Conservation (phyloP, 2,797 vertebrate genomes). For the Eleutherodactylus coqui region DNA sequence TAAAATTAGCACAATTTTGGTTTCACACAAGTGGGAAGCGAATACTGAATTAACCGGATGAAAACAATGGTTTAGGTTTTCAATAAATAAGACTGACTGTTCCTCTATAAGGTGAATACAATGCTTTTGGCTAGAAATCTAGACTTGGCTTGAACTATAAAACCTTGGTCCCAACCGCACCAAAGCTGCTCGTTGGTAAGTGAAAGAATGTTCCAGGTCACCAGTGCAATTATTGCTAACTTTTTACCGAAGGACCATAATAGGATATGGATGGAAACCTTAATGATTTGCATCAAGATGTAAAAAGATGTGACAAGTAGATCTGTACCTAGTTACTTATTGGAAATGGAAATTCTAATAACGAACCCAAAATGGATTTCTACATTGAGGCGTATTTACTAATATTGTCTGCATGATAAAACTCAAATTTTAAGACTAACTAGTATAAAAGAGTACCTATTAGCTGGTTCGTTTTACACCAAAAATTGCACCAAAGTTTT, state of each 20-base stretch:
- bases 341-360: background rate
- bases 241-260: background rate
- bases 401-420: no score
- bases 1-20: background rate
- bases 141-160: constrained; percentile 65
- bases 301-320: background rate
- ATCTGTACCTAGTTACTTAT: background rate
- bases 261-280: background rate
- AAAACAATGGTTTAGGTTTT: constrained; percentile 50
- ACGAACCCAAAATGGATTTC: no score
- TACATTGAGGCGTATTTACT: no score
- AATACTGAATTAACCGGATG: constrained; percentile 66
- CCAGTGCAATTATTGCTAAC: constrained; percentile 24
- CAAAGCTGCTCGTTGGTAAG: constrained; percentile 24
- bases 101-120: constrained; percentile 55
- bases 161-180: constrained; percentile 57
- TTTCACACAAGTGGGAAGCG: constrained; percentile 60
- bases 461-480: no score
- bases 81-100: constrained; percentile 65
- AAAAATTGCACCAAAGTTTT: no score
- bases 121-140: background rate
- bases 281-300: background rate
- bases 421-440: no score
- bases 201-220: background rate
- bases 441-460: no score